Evolutionary conservation across 2,113 vertebrate species (phyloP).

Genomic region (Vulpes ferrilata): DNA sequence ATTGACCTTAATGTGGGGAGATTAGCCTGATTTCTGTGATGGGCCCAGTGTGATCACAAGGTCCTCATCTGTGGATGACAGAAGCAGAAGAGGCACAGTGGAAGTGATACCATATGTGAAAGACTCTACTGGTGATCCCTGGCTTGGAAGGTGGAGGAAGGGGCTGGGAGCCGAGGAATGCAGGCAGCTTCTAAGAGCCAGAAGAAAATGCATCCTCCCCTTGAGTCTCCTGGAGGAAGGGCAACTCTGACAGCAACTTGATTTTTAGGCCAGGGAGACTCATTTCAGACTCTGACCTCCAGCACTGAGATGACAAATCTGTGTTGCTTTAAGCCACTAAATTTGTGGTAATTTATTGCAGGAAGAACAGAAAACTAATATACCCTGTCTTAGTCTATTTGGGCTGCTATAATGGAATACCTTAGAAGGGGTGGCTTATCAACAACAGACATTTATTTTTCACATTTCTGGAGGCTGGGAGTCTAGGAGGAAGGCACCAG

Average conservation of each 20-base stretch:
- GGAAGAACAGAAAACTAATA: neutral
- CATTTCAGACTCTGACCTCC: neutral
- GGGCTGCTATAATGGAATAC: neutral
- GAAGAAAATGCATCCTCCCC: neutral
- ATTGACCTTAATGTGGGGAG: neutral
- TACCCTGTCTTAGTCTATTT: neutral
- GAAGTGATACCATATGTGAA: no score
- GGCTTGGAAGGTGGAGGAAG: neutral
- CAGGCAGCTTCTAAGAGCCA: neutral
- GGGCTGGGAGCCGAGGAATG: neutral
- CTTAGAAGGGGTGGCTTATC: neutral
- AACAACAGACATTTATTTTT: neutral
- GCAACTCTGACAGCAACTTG: accelerated
- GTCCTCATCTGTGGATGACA: neutral
- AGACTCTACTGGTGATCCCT: neutral
- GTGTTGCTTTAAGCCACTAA: neutral
- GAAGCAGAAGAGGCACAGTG: neutral
- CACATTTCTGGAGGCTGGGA: neutral
- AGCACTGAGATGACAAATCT: neutral
- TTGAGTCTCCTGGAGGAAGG: neutral
- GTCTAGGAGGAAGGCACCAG: neutral
- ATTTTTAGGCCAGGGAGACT: neutral
- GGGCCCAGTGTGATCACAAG: no score
- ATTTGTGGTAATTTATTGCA: neutral
- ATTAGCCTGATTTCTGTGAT: accelerated